These are phyloP conservation scores for Anhinga anhinga DNA, from an alignment of 2,113 vertebrate species.

Conservation along the genomic window DNA sequence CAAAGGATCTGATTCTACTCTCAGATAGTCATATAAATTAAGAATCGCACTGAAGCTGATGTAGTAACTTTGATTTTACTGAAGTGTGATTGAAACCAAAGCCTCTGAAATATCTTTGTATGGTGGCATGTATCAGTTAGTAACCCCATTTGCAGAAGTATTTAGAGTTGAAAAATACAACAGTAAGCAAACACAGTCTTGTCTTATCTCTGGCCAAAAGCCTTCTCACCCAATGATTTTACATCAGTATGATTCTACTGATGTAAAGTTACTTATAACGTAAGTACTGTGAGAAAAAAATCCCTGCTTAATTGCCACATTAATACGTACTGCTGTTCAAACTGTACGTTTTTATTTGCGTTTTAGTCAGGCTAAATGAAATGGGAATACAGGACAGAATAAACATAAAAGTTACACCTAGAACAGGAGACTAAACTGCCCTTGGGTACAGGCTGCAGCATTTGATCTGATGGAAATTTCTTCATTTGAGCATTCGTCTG, in stretches of 20 bases:
- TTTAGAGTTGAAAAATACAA: background rate
- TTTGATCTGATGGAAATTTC: background rate
- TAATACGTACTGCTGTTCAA: background rate
- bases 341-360: background rate
- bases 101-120: background rate
- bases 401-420: background rate
- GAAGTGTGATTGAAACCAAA: background rate
- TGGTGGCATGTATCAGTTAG: background rate
- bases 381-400: background rate
- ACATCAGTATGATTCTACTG: background rate
- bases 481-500: background rate
- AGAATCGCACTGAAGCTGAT: background rate
- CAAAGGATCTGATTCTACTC: background rate
- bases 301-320: background rate
- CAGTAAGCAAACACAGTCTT: background rate
- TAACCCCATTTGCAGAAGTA: background rate
- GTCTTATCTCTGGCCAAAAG: background rate
- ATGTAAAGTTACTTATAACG: background rate
- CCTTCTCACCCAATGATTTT: background rate
- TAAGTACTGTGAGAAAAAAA: background rate
- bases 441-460: background rate
- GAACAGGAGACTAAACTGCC: background rate
- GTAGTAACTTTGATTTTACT: background rate
- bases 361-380: background rate
- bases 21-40: background rate